Conservation (phyloP, 2,888 invertebrate species). For the Syrphus vitripennis region DNA sequence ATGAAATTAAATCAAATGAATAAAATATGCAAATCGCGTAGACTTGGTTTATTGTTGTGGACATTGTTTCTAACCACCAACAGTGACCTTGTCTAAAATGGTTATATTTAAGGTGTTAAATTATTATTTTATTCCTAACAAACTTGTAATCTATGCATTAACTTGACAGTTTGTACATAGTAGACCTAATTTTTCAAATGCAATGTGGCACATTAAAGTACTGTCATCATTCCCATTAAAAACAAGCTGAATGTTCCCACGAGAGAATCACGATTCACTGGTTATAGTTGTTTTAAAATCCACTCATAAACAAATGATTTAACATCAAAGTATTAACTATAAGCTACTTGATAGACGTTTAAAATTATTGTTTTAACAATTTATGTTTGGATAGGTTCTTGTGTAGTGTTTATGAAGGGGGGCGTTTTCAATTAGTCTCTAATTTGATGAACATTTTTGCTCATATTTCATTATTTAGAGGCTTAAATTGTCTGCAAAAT, state of each 20-base stretch:
- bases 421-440: constrained; percentile 34
- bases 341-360: constrained; percentile 22
- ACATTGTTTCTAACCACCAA: not conserved
- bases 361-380: not conserved
- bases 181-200: not conserved
- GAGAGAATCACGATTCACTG: not conserved
- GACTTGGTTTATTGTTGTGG: not conserved
- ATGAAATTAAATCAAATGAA: not conserved
- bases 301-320: not conserved
- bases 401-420: not conserved
- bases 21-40: not conserved
- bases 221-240: not conserved
- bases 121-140: not conserved
- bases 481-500: constrained; percentile 6
- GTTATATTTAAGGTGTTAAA: not conserved
- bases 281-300: not conserved
- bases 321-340: constrained; percentile 47
- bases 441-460: constrained; percentile 24
- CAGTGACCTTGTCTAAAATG: not conserved
- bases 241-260: not conserved
- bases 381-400: not conserved
- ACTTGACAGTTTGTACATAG: not conserved
- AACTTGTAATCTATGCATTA: not conserved
- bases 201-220: not conserved
- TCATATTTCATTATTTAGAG: not conserved